phyloP scores from a whole-genome alignment of 2,888 invertebrate species.

The Platycheirus albimanus region DNA sequence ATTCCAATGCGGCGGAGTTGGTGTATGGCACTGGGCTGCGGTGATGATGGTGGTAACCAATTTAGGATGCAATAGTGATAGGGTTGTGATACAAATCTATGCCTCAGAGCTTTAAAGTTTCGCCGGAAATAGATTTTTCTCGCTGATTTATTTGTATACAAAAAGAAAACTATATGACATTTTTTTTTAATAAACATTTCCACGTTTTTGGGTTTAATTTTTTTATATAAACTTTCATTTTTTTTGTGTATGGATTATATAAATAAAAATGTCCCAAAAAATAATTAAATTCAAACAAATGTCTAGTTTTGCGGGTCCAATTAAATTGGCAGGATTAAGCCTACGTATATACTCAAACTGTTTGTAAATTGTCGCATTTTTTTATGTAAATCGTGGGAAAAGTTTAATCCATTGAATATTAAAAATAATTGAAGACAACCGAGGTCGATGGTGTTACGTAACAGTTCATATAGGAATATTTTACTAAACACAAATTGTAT shows the following conservation, averaged over 20 bases:
- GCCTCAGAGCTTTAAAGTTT: slow-evolving; percentile 40
- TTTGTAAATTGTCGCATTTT: slow-evolving; percentile 6
- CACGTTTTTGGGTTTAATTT: not conserved
- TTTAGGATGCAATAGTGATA: slow-evolving; percentile 37
- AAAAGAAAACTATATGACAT: not conserved
- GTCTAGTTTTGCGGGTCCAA: slow-evolving; percentile 1
- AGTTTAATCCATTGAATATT: too few species aligned
- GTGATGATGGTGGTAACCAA: slow-evolving; percentile 28
- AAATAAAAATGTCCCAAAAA: not conserved
- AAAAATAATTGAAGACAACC: too few species aligned
- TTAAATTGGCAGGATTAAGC: not conserved
- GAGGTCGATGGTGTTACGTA: too few species aligned
- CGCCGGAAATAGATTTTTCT: slow-evolving; percentile 22
- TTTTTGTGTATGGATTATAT: not conserved
- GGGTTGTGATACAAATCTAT: slow-evolving; percentile 49
- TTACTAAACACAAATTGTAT: too few species aligned
- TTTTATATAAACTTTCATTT: not conserved
- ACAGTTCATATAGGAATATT: too few species aligned
- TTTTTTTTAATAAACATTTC: not conserved
- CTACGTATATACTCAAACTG: not conserved
- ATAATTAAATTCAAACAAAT: slow-evolving; percentile 9
- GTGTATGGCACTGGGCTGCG: not conserved
- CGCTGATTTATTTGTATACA: slow-evolving; percentile 5
- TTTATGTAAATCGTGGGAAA: too few species aligned
- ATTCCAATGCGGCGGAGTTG: not conserved